These are phyloP conservation scores for Anguilla marmorata DNA, from an alignment of 2,797 vertebrate species.

Conservation along the genomic window DNA sequence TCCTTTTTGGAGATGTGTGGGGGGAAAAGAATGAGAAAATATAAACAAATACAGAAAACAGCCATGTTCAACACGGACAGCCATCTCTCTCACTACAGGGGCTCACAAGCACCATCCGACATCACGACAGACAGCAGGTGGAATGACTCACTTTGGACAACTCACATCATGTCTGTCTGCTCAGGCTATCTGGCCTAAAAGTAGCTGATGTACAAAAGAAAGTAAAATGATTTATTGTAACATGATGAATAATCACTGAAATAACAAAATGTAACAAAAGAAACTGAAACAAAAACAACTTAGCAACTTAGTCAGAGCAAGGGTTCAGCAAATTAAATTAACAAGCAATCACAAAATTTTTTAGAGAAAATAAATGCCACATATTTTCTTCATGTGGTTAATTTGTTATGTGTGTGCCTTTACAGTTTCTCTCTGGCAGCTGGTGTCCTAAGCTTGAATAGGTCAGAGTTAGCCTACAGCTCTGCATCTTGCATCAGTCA, in stretches of 20 bases:
- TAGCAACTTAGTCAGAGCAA: constrained; percentile 97
- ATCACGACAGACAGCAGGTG: constrained; percentile 98
- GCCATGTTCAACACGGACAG: constrained; percentile 87
- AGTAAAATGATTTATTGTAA: constrained; percentile 99
- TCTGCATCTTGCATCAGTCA: constrained; percentile 87
- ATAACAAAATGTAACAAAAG: constrained; percentile 38
- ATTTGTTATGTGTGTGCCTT: constrained; percentile 37
- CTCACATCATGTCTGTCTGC: constrained; percentile 99
- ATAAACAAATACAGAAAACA: constrained; percentile 81
- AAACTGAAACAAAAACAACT: constrained; percentile 69
- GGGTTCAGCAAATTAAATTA: constrained; percentile 94
- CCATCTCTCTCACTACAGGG: constrained; percentile 91
- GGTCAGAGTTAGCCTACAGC: constrained; percentile 81
- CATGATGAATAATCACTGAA: constrained; percentile 91
- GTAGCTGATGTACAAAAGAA: constrained; percentile 99
- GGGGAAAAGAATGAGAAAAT: constrained; percentile 72
- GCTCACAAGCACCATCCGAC: constrained; percentile 97
- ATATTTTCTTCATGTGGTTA: constrained; percentile 54
- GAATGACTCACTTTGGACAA: constrained; percentile 98
- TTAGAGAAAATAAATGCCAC: constrained; percentile 54
- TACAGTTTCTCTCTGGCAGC: constrained; percentile 70
- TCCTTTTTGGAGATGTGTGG: constrained; percentile 80
- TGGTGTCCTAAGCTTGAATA: constrained; percentile 77
- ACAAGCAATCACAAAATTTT: constrained; percentile 85
- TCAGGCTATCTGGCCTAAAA: constrained; percentile 99